Evolutionary conservation across 2,888 invertebrate species (phyloP).

Genomic region (Melanostoma scalare): DNA sequence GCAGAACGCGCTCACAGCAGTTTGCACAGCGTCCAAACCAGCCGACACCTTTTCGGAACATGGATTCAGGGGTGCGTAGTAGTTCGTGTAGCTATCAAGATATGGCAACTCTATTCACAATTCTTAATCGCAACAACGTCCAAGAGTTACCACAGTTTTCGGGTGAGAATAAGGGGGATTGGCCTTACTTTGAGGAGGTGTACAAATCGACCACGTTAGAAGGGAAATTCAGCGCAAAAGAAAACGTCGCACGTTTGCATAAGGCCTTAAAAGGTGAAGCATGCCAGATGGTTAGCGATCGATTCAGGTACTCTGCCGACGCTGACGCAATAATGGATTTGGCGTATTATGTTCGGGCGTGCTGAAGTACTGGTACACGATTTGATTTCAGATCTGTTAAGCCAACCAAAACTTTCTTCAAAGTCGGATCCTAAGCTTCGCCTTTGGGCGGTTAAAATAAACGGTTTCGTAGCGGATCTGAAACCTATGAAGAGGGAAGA

Average conservation of each 20-base stretch:
- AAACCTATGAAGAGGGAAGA: slow-evolving; percentile 27
- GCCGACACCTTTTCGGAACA: slow-evolving; percentile 8
- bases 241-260: slow-evolving; percentile 5
- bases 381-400: slow-evolving; percentile 7
- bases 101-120: slow-evolving; percentile 9
- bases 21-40: background rate
- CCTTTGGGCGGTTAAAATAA: slow-evolving; percentile 19
- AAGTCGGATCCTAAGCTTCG: slow-evolving; percentile 29
- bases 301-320: too few relatives aligned
- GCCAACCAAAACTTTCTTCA: slow-evolving; percentile 6
- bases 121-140: slow-evolving; percentile 14
- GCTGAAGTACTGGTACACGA: slow-evolving; percentile 20
- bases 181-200: too few relatives aligned
- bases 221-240: slow-evolving; percentile 1
- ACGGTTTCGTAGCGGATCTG: slow-evolving; percentile 24
- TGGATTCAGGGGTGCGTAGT: background rate
- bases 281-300: slow-evolving; percentile 7
- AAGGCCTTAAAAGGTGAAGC: slow-evolving; percentile 5
- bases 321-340: background rate
- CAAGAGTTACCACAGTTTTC: too few relatives aligned
- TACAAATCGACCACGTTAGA: too few relatives aligned
- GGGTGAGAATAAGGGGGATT: too few relatives aligned
- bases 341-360: slow-evolving; percentile 8
- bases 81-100: background rate
- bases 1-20: background rate